Evolutionary conservation across 2,888 invertebrate genomes (phyloP).

Genomic region (Pterostichus niger): DNA sequence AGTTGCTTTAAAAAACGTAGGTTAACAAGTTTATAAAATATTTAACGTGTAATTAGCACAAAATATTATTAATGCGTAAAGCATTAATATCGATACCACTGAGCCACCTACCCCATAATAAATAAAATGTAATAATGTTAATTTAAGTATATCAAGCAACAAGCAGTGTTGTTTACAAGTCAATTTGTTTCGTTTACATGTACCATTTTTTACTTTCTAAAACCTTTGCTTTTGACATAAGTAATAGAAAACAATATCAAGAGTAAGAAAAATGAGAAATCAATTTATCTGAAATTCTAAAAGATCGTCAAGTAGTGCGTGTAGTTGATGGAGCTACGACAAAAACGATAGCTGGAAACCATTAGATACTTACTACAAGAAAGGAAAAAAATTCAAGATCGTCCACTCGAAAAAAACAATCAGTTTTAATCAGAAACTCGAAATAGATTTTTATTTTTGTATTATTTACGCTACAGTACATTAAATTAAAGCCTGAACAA

Average conservation of each 20-base stretch:
- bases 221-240: constrained; percentile 38
- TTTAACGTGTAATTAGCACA: too few species aligned
- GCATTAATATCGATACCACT: not conserved
- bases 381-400: constrained; percentile 27
- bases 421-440: constrained; percentile 17
- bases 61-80: too few species aligned
- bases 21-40: too few species aligned
- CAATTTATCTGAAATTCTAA: constrained; percentile 61
- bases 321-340: constrained; percentile 36
- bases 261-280: constrained; percentile 61
- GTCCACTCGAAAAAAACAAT: constrained; percentile 44
- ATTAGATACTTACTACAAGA: constrained; percentile 26
- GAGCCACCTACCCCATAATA: too few species aligned
- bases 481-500: too few species aligned
- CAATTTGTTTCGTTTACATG: constrained; percentile 32
- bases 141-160: too few species aligned
- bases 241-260: constrained; percentile 50
- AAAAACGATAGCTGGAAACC: constrained; percentile 40
- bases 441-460: constrained; percentile 6
- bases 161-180: not conserved
- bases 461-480: not conserved
- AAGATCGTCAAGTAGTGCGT: constrained; percentile 53
- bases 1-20: too few species aligned
- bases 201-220: constrained; percentile 28
- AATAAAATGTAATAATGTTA: too few species aligned